A percentile compares a stretch with the other conserved stretches of the same genome.
Evolutionary conservation across 2,888 invertebrate genomes (phyloP).

Genomic region (Ashinkailepas kermadecensis): DNA sequence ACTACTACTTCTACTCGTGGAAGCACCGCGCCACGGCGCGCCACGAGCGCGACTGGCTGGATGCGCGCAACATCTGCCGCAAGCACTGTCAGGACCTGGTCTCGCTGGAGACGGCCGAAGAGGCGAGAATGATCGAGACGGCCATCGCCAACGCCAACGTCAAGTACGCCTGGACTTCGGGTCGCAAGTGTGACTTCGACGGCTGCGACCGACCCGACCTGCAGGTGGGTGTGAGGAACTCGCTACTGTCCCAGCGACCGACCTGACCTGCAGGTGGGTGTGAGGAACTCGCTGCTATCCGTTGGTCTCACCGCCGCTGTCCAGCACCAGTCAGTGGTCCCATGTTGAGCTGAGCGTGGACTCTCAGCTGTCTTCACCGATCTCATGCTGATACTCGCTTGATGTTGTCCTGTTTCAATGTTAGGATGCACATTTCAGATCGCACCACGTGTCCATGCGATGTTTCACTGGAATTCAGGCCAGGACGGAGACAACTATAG

Average conservation of each 20-base stretch:
- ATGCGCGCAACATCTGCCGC: constrained; percentile 34
- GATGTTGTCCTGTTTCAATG: too few relatives aligned
- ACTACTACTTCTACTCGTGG: constrained; percentile 35
- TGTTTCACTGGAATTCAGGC: too few relatives aligned
- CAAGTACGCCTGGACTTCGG: constrained; percentile 80
- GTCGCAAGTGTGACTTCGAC: constrained; percentile 85
- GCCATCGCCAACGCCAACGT: constrained; percentile 30
- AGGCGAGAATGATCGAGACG: constrained; percentile 30
- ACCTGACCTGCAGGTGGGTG: neutral
- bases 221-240: neutral
- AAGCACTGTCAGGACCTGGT: constrained; percentile 35
- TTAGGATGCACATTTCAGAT: too few relatives aligned
- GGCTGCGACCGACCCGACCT: constrained; percentile 71
- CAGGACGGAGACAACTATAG: too few relatives aligned
- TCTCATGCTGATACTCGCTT: too few relatives aligned
- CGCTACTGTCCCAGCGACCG: too few relatives aligned
- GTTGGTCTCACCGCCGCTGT: too few relatives aligned
- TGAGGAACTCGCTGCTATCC: too few relatives aligned
- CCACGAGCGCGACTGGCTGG: constrained; percentile 35
- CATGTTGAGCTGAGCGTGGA: too few relatives aligned
- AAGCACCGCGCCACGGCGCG: constrained; percentile 31
- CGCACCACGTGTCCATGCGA: too few relatives aligned
- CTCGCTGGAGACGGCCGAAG: constrained; percentile 31
- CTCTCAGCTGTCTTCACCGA: too few relatives aligned
- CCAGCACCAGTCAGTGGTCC: too few relatives aligned